phyloP scores from a whole-genome alignment of 2,113 vertebrate genomes.

The Sinocyclocheilus rhinocerous region DNA sequence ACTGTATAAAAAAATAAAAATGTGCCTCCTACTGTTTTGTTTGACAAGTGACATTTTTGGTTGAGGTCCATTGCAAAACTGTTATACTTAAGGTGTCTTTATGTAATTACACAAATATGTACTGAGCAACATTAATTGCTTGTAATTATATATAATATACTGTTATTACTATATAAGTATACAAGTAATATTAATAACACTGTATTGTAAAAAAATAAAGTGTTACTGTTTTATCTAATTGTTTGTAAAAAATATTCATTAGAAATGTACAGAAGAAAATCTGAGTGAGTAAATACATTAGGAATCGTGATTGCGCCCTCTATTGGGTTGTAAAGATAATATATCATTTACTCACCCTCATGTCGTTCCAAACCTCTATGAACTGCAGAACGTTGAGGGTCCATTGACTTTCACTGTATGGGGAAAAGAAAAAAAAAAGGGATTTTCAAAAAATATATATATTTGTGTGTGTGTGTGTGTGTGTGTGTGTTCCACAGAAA shows the following conservation, averaged over 20 bases:
- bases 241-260: neutral
- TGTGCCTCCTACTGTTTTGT: no score
- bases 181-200: neutral
- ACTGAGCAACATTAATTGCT: neutral
- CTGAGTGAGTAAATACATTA: neutral
- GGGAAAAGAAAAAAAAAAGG: neutral
- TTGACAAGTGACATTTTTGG: no score
- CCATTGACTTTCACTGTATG: neutral
- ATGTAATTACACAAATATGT: neutral
- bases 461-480: no score
- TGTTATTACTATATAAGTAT: neutral
- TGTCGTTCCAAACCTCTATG: neutral
- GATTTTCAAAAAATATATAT: no score
- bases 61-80: neutral
- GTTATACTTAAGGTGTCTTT: neutral
- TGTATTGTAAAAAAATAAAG: neutral
- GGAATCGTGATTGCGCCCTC: neutral
- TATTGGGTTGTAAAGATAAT: neutral
- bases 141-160: neutral
- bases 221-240: neutral
- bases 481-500: no score
- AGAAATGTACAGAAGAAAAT: neutral
- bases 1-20: no score
- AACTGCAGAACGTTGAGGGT: neutral
- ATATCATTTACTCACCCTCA: neutral